Conservation (phyloP, 1,140 invertebrate species). For the Gonioctena quinquepunctata region DNA sequence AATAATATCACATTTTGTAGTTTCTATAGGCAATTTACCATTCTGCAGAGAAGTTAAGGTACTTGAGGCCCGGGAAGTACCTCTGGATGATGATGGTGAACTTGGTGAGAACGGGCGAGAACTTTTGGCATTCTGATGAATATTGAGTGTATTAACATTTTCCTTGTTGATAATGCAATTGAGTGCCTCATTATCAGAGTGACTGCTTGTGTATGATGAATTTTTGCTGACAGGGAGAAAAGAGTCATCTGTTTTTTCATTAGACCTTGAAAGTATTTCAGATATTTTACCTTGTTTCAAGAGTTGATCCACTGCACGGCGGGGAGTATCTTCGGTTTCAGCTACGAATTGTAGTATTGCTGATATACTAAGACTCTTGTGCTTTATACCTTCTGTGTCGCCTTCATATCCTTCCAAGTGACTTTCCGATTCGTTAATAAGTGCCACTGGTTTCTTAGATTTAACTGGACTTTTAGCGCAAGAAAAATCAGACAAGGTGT, state of each 20-base stretch:
- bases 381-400: not conserved
- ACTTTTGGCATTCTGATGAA: not conserved
- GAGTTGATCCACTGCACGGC: constrained; percentile 29
- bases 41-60: constrained; percentile 44
- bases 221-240: constrained; percentile 27
- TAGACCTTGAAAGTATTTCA: not conserved
- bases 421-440: constrained; percentile 28
- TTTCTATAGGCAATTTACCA: constrained; percentile 57
- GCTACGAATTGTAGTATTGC: constrained; percentile 31
- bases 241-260: constrained; percentile 2
- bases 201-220: constrained; percentile 26
- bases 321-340: constrained; percentile 26
- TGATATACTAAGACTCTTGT: constrained; percentile 35
- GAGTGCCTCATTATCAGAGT: constrained; percentile 31
- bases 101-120: not conserved
- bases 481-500: constrained; percentile 29
- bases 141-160: constrained; percentile 10
- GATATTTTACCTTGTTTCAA: constrained; percentile 21
- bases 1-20: constrained; percentile 57
- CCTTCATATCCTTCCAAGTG: not conserved
- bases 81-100: not conserved
- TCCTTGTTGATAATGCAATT: constrained; percentile 15
- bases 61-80: constrained; percentile 30
- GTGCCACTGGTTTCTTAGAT: constrained; percentile 25
- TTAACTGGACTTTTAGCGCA: constrained; percentile 28